Evolutionary conservation across 2,888 invertebrate species (phyloP), one percentile per base, ranked within the genome.

Genomic region (Epirrhoe tristata): DNA sequence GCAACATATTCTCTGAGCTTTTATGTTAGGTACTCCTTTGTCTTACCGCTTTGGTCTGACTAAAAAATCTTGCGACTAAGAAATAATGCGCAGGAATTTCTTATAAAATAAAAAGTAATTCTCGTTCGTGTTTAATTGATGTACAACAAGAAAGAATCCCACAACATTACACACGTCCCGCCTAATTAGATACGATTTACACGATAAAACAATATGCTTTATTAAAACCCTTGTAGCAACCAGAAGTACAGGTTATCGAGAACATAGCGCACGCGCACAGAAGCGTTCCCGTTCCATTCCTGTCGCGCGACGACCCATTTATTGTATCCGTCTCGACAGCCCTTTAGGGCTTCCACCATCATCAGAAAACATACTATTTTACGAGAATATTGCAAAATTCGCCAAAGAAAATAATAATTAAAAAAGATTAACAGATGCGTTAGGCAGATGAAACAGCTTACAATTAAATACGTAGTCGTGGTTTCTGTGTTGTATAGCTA

Each of bases 221-320:
- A 66, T 59, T 64, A 64, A n/a, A 50, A 56, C 55, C 46, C 53
- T 58, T 54, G 51, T 48, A 61, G n/a, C 24, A 59, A 56, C 48
- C 31, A 46, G 52, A 63, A 46, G 10, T 52, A 59, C 58, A 51
- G 32, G 55, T 62, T 52, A 60, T 54, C 39, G 52, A 62, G 63
- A 63, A 58, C 69, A 72, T 70, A 73, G 58, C 70, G 77, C 79
- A 75, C 75, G 78, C 78, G 79, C 77, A 83, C 83, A 75, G 81
- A 73, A 81, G 81, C 80, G 76, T 65, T 69, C 72, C 75, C 74
- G 73, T 72, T 70, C 75, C 81, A 86, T 89, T 82, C 86, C 85
- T 79, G 68, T 71, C 67, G 80, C 74, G 74, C 81, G 81, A 77
- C 84, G 82, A 78, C 74, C 86, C 86, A 81, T 87, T 77, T 73